phyloP scores from a whole-genome alignment of 2,888 invertebrate species.

The Mechanitis mazaeus region DNA sequence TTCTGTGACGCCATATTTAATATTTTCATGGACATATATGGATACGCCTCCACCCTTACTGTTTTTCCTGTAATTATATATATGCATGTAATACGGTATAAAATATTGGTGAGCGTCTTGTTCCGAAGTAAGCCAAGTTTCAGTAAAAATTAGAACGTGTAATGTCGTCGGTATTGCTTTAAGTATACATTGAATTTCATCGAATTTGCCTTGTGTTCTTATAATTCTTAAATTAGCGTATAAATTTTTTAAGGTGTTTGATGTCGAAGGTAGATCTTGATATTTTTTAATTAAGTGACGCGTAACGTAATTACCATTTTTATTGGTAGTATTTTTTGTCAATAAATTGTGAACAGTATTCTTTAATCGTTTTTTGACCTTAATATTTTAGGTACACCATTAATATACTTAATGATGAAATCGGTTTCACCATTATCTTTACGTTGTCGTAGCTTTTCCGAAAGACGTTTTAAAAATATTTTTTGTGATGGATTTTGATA shows the following conservation, averaged over 20 bases:
- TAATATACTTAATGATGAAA: slow-evolving; percentile 34
- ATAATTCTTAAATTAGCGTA: slow-evolving; percentile 34
- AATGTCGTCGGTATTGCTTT: slow-evolving; percentile 13
- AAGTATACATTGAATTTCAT: slow-evolving; percentile 30
- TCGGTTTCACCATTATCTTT: slow-evolving; percentile 29
- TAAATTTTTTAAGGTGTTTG: slow-evolving; percentile 28
- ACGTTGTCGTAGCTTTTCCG: slow-evolving; percentile 27
- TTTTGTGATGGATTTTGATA: slow-evolving; percentile 33
- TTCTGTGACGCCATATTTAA: slow-evolving; percentile 29
- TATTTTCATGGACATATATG: slow-evolving; percentile 29
- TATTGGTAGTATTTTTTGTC: neutral
- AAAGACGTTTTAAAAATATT: slow-evolving; percentile 23
- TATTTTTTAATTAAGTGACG: slow-evolving; percentile 27
- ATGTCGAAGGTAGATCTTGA: slow-evolving; percentile 22
- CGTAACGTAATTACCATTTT: slow-evolving; percentile 6
- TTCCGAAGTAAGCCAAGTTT: slow-evolving; percentile 31
- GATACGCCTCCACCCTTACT: slow-evolving; percentile 34
- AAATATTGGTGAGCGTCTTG: slow-evolving; percentile 22
- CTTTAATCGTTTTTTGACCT: slow-evolving; percentile 17
- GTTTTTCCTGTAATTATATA: slow-evolving; percentile 29
- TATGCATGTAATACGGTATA: slow-evolving; percentile 19
- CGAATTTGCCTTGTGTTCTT: slow-evolving; percentile 27
- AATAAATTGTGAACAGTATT: slow-evolving; percentile 2
- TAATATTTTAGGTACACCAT: slow-evolving; percentile 30
- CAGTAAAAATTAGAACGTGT: slow-evolving; percentile 27